Evolutionary conservation across 2,888 invertebrate genomes (phyloP), one percentile per base, ranked within the genome.

Genomic region (Aleiodes leptofemur): DNA sequence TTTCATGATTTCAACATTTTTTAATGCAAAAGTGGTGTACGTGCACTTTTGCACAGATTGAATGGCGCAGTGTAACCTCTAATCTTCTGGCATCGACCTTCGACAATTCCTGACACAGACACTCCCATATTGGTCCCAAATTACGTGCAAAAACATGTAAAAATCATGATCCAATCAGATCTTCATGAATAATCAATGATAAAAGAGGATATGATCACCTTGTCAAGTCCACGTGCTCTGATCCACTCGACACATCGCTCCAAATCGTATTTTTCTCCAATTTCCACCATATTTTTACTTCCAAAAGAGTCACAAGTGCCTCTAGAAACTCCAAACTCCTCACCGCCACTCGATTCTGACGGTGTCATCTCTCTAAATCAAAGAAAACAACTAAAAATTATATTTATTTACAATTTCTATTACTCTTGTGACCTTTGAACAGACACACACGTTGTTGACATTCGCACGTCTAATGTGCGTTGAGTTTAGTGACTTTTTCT

Each of bases 191-290:
- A 59, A 77, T 29, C 55, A 13, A 38, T 51, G n/a, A 59, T 48
- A 51, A 66, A n/a, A 11, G 29, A 50, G 4, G 34, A 71, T 64
- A 0, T 23, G 83, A 85, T 86, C 88, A 96, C 96, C 91, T 92
- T 94, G 82, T 91, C 86, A 87, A 92, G 95, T 56, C 91, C 90
- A 87, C 94, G 93, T 74, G 91, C 90, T 76, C 90, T 88, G 76
- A 96, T 94, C 96, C 96, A 97, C 76, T 92, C 90, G 55, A 91
- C 90, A 83, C 94, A 94, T 86, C 91, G 91, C 31, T 88, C 83
- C 53, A 94, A 88, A 86, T 95, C 93, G 84, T 94, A 95, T 69
- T 77, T 76, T 5, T 59, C 72, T 8, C 9, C 7, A 13, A 9
- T 5, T 8, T 29, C 9, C 50, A 51, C 6, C 7, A 31, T 64